phyloP scores from a whole-genome alignment of 2,888 invertebrate genomes.

The Dryomyza anilis region DNA sequence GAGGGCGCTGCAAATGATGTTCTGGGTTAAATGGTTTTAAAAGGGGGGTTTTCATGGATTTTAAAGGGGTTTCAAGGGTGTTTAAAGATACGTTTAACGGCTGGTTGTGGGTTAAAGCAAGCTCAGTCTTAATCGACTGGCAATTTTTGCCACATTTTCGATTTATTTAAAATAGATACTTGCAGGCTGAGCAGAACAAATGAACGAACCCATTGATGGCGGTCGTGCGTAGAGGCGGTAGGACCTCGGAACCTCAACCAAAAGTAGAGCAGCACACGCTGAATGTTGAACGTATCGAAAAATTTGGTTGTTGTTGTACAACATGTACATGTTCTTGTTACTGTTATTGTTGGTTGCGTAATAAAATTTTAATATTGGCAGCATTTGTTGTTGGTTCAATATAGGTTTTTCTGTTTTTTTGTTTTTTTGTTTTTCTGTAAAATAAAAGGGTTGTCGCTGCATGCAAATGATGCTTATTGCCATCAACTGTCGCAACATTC shows the following conservation, averaged over 20 bases:
- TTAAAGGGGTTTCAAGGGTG: no score
- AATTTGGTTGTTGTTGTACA: neutral
- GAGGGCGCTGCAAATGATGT: neutral
- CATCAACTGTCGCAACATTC: constrained; percentile 8
- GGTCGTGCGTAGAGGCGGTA: no score
- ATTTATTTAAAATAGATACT: constrained; percentile 7
- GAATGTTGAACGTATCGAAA: neutral
- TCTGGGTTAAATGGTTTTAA: no score
- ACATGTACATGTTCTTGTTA: no score
- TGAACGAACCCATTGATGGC: neutral
- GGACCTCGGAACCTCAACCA: no score
- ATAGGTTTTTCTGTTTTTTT: neutral
- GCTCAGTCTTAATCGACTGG: no score
- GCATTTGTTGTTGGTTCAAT: neutral
- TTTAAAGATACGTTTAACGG: no score
- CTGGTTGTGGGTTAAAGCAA: no score
- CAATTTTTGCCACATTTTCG: neutral
- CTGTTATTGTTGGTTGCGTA: neutral
- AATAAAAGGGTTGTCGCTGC: neutral
- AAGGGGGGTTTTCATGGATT: no score
- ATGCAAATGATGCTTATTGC: constrained; percentile 13
- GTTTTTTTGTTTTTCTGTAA: neutral
- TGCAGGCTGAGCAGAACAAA: neutral
- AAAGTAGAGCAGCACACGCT: neutral
- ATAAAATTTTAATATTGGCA: constrained; percentile 5